Conservation (phyloP, 2,888 invertebrate species). For the Clostera curtula region DNA sequence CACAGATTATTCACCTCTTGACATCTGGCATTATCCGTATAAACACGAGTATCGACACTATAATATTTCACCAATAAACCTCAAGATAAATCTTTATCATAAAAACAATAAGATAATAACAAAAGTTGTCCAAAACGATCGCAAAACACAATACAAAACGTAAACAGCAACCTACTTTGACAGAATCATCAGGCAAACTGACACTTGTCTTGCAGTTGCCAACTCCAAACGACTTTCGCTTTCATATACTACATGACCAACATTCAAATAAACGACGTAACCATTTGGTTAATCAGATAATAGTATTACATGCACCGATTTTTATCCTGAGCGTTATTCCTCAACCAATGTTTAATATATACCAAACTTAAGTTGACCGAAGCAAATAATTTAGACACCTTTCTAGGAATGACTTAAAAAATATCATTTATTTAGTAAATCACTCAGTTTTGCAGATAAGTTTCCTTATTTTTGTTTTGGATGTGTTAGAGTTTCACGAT, state of each 20-base stretch:
- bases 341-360: too few relatives aligned
- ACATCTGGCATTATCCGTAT: slow-evolving; percentile 66
- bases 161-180: slow-evolving; percentile 73
- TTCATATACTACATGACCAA: slow-evolving; percentile 25
- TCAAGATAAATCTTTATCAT: slow-evolving; percentile 52
- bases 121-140: slow-evolving; percentile 69
- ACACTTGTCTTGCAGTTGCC: slow-evolving; percentile 40
- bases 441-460: too few relatives aligned
- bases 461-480: too few relatives aligned
- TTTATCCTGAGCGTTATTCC: too few relatives aligned
- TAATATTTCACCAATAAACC: slow-evolving; percentile 48
- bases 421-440: too few relatives aligned
- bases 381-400: too few relatives aligned
- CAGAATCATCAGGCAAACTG: slow-evolving; percentile 64
- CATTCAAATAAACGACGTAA: slow-evolving; percentile 21
- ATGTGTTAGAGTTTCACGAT: too few relatives aligned
- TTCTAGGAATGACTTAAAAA: too few relatives aligned
- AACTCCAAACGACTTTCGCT: slow-evolving; percentile 57
- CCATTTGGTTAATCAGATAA: too few relatives aligned
- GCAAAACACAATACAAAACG: slow-evolving; percentile 71
- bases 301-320: too few relatives aligned
- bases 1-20: slow-evolving; percentile 70
- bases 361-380: too few relatives aligned
- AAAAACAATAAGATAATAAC: slow-evolving; percentile 66
- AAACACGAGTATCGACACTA: slow-evolving; percentile 44